Conservation (phyloP, 2,888 invertebrate genomes). For the Abscondita cerata region DNA sequence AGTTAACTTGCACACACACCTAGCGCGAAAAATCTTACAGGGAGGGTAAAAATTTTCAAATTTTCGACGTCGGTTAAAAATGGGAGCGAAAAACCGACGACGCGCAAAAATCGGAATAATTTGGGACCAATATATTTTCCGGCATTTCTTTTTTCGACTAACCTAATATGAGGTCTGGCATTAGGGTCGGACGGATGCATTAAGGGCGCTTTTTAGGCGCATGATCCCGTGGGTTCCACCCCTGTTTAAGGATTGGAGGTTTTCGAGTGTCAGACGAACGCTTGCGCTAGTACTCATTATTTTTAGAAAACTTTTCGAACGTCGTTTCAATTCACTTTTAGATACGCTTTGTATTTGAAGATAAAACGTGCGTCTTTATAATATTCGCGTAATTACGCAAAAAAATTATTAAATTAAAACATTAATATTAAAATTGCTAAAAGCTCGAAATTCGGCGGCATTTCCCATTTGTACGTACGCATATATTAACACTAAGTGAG, state of each 20-base stretch:
- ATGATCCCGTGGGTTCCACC: conserved; percentile 42
- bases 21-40: not conserved
- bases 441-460: conserved; percentile 45
- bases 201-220: conserved; percentile 52
- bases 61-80: too few relatives aligned
- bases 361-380: conserved; percentile 30
- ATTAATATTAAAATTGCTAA: conserved; percentile 50
- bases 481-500: conserved; percentile 55
- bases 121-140: conserved; percentile 47
- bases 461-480: conserved; percentile 50
- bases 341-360: conserved; percentile 10
- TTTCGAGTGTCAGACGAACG: conserved; percentile 43
- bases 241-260: conserved; percentile 44
- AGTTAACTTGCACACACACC: conserved; percentile 50
- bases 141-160: conserved; percentile 51
- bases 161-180: conserved; percentile 55
- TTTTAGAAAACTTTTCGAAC: conserved; percentile 27
- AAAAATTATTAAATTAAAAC: conserved; percentile 23
- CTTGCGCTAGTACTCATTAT: conserved; percentile 39
- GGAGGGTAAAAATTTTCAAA: not conserved
- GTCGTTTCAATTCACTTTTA: conserved; percentile 23
- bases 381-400: conserved; percentile 37
- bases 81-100: not conserved
- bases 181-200: conserved; percentile 56
- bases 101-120: not conserved